Evolutionary conservation across 2,797 vertebrate genomes (phyloP).

Genomic region (Helicolenus hilgendorfi): DNA sequence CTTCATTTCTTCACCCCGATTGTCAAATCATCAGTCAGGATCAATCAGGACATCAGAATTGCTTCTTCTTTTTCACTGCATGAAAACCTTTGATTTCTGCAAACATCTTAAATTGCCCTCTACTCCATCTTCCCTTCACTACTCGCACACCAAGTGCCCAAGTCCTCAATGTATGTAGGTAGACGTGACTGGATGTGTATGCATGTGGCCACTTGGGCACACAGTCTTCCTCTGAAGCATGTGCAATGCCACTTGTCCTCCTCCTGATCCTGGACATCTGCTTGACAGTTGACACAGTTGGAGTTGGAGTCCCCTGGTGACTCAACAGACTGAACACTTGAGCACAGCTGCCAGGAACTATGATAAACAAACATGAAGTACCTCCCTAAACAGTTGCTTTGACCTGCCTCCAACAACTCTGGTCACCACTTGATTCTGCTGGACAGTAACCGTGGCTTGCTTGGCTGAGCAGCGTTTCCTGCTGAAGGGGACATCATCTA

Average conservation of each 20-base stretch:
- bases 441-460: conserved; percentile 56
- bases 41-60: conserved; percentile 18
- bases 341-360: conserved; percentile 73
- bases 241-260: conserved; percentile 26
- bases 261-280: conserved; percentile 72
- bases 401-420: conserved; percentile 69
- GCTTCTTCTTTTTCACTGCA: neutral
- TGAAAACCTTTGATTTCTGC: conserved; percentile 13
- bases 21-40: neutral
- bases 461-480: conserved; percentile 50
- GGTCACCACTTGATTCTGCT: conserved; percentile 66
- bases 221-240: conserved; percentile 17
- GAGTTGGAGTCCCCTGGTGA: conserved; percentile 62
- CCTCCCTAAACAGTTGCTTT: conserved; percentile 73
- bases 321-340: conserved; percentile 67
- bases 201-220: neutral
- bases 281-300: conserved; percentile 66
- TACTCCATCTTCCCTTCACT: neutral
- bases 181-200: neutral
- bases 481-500: conserved; percentile 66
- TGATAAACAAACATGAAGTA: conserved; percentile 68
- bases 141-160: neutral
- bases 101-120: conserved; percentile 19
- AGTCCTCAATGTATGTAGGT: conserved; percentile 8
- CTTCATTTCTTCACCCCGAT: neutral